phyloP scores from a whole-genome alignment of 2,113 vertebrate genomes.

The Deroptyus accipitrinus region DNA sequence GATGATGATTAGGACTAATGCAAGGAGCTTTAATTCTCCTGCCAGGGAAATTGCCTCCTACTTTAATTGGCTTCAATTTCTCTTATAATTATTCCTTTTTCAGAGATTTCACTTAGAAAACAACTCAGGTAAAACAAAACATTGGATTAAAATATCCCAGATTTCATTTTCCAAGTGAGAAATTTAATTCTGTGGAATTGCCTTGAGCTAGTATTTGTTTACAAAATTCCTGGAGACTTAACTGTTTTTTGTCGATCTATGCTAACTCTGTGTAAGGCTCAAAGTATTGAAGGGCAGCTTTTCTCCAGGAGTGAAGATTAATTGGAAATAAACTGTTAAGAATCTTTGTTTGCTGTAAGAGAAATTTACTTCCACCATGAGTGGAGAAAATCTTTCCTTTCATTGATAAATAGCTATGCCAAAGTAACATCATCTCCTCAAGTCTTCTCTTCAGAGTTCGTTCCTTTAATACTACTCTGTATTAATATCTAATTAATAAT shows the following conservation, averaged over 20 bases:
- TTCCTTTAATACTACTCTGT: neutral
- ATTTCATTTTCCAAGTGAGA: neutral
- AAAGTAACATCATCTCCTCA: neutral
- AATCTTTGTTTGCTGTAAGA: neutral
- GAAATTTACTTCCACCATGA: neutral
- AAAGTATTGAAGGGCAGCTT: neutral
- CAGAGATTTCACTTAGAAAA: neutral
- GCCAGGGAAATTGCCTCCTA: neutral
- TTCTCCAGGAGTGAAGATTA: neutral
- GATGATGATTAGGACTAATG: neutral
- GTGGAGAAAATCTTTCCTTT: neutral
- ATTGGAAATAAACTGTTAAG: neutral
- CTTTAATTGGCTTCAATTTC: neutral
- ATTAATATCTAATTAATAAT: too few species aligned
- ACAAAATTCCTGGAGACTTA: neutral
- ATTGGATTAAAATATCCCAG: neutral
- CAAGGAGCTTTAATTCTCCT: neutral
- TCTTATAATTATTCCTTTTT: neutral
- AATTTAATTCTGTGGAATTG: neutral
- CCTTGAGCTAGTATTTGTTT: neutral
- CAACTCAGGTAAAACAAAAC: neutral
- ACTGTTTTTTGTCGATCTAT: neutral
- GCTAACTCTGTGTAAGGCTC: neutral
- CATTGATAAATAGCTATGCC: neutral
- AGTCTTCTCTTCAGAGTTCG: neutral